Conservation (phyloP, 2,797 vertebrate species). For the Tolypeutes matacus region DNA sequence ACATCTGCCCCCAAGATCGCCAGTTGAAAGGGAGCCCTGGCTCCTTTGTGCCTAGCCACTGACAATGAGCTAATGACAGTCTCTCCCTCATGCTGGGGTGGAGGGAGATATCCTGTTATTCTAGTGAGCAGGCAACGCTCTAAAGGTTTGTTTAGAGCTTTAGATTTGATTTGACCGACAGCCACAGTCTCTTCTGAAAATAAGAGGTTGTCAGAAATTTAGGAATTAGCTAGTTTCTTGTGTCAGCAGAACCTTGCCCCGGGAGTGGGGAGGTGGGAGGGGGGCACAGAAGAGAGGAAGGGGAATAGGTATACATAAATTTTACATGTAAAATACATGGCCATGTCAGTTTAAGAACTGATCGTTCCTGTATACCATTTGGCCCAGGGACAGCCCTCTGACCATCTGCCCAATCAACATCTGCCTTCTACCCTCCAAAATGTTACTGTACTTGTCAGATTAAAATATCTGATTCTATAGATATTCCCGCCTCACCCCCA, state of each 20-base stretch:
- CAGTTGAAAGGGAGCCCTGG: neutral
- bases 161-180: conserved; percentile 72
- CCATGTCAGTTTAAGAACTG: neutral
- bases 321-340: conserved; percentile 52
- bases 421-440: neutral
- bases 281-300: neutral
- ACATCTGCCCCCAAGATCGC: conserved; percentile 56
- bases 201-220: conserved; percentile 76
- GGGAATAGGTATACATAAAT: conserved; percentile 22
- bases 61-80: conserved; percentile 80
- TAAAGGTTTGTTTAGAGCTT: conserved; percentile 77
- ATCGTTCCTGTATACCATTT: neutral
- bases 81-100: conserved; percentile 46
- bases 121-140: conserved; percentile 47
- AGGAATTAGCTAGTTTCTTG: conserved; percentile 67
- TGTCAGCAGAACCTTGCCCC: conserved; percentile 65
- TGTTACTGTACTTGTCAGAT: neutral
- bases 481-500: fast-evolving
- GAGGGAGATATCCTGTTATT: conserved; percentile 73
- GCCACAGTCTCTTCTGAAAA: conserved; percentile 69
- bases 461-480: neutral
- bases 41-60: neutral
- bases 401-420: neutral
- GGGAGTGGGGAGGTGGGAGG: neutral
- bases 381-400: neutral